Conservation (phyloP, 2,113 vertebrate species). For the Phrynocephalus versicolor region DNA sequence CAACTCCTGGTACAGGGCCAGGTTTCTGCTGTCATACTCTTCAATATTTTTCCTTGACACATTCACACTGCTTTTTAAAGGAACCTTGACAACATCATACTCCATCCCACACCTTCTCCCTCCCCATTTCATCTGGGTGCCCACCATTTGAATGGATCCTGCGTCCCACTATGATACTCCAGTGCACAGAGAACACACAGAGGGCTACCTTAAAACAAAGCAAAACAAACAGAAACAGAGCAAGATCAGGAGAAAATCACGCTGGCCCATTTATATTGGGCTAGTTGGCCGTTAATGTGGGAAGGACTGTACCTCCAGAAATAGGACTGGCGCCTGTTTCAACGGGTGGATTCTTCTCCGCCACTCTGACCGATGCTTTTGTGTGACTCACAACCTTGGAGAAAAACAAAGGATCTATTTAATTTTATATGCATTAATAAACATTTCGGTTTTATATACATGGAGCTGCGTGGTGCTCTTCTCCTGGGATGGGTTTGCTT, state of each 20-base stretch:
- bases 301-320: too few relatives aligned
- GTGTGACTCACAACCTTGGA: neutral
- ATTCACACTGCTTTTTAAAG: neutral
- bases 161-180: neutral
- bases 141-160: neutral
- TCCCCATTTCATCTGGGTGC: neutral
- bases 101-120: neutral
- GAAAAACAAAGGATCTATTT: neutral
- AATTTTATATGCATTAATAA: neutral
- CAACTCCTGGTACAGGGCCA: neutral
- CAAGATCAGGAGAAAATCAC: neutral
- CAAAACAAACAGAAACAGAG: too few relatives aligned
- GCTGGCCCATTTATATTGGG: neutral
- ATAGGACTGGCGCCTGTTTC: too few relatives aligned
- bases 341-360: neutral
- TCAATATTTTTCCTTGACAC: neutral
- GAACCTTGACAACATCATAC: neutral
- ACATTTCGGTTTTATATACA: rapidly evolving
- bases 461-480: neutral
- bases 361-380: constrained; percentile 7
- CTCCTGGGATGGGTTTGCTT: too few relatives aligned
- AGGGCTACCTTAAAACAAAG: too few relatives aligned
- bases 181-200: neutral
- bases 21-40: neutral
- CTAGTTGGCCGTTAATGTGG: neutral